Base-by-base conservation (phyloP, 2,113 vertebrate species). In the Tyrannus savana region DNA sequence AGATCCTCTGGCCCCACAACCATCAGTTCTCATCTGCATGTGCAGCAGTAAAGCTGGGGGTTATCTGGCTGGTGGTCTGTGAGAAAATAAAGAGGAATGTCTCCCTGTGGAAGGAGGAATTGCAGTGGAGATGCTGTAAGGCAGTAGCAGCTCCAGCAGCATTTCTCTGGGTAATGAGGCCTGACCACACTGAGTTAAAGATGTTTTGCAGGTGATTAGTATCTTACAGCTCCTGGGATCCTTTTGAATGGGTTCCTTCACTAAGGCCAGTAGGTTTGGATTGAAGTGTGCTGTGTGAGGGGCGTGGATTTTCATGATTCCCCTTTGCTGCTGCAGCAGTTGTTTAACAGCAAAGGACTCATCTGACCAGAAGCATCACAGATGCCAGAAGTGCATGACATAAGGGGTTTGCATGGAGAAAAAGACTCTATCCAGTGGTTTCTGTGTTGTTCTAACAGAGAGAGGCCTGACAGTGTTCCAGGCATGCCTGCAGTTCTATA, bases 401-500 rank as follows among this genome's bases (percentile, higher is more conserved):
- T 53, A 58, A 53, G 37, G 41, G n/a, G 3, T 66, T 78, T 89
- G 84, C 89, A 95, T 64, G 78, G 78, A 80, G 55, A 37, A 73
- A 66, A 73, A 39, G 14, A 64, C 14, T 85, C 84, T 63, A 85
- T 78, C 33, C 41, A 71, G 56, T 52, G 77, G 17, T 18, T 87
- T 71, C 33, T 94, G 0, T 72, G 18, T 52, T 75, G 55, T 72
- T 3, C 5, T 86, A 73, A 64, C 69, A 82, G 76, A 90, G 67
- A 22, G 68, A 75, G 28, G 81, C 72, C 58, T 58, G 89, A 41
- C 82, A 59, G 28, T 10, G 22, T 77, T 86, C 63, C 41, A 89
- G 91, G 90, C 90, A 97, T 86, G 91, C 89, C 89, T 75, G 47
- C 64, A 69, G 81, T 95, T 93, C 39, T 17, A 30, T 94, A 96